Conservation (phyloP, 2,888 invertebrate genomes). For the Cyclophora albipunctata region DNA sequence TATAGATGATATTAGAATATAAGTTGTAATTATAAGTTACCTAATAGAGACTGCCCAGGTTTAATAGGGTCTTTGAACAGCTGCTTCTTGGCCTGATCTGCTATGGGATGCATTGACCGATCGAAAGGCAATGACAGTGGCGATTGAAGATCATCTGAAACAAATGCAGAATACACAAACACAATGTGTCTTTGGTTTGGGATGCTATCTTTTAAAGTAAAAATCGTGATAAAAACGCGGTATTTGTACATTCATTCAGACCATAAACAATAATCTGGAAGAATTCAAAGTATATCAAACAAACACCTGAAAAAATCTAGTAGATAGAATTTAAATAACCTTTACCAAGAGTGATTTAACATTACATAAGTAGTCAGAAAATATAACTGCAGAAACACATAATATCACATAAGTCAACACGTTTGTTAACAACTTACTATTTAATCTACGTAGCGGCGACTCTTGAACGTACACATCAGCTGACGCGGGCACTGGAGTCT, state of each 20-base stretch:
- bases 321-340: too few species aligned
- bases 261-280: too few species aligned
- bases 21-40: constrained; percentile 26
- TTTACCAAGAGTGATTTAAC: too few species aligned
- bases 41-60: constrained; percentile 74
- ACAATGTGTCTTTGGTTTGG: not conserved
- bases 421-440: constrained; percentile 24
- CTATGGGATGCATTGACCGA: constrained; percentile 79
- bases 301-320: too few species aligned
- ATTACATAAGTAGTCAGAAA: too few species aligned
- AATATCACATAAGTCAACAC: too few species aligned
- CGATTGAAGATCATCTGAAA: constrained; percentile 60
- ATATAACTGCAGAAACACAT: too few species aligned
- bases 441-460: constrained; percentile 43
- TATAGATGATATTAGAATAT: too few species aligned
- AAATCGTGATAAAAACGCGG: too few species aligned
- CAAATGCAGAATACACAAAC: not conserved
- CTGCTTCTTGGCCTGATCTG: constrained; percentile 66
- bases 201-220: not conserved
- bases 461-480: constrained; percentile 54
- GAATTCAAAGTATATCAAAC: too few species aligned
- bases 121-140: constrained; percentile 50
- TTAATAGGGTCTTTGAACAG: constrained; percentile 72
- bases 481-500: constrained; percentile 48
- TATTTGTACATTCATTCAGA: too few species aligned